Percentiles rank a stretch among this genome's conserved stretches.
phyloP scores from a whole-genome alignment of 1,140 invertebrate species.

The Cheumatopsyche charites region DNA sequence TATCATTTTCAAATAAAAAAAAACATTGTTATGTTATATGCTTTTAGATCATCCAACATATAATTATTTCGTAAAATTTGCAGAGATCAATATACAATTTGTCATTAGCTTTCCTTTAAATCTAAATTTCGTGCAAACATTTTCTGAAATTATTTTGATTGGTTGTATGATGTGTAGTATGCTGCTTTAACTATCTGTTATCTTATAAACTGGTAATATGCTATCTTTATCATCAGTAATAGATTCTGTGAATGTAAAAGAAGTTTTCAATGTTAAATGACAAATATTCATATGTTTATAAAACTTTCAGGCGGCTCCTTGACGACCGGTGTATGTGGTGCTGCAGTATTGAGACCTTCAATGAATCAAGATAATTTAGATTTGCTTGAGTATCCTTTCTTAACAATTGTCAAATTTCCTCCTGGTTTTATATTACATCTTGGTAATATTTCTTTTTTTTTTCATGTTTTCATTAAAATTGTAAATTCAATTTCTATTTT shows the following conservation, averaged over 20 bases:
- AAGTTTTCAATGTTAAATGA: not conserved
- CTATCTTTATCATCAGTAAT: too few relatives aligned
- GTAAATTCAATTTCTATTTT: too few relatives aligned
- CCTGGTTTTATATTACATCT: slow-evolving; percentile 86
- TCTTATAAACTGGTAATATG: too few relatives aligned
- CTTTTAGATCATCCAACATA: too few relatives aligned
- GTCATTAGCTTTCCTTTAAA: not conserved
- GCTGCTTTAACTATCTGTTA: too few relatives aligned
- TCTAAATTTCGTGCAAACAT: not conserved
- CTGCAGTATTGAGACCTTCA: slow-evolving; percentile 63
- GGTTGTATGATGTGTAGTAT: not conserved
- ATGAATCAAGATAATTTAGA: slow-evolving; percentile 76
- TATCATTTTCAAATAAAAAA: too few relatives aligned
- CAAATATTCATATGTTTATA: not conserved
- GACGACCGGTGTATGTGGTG: slow-evolving; percentile 61
- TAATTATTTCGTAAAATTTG: too few relatives aligned
- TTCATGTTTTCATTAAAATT: too few relatives aligned
- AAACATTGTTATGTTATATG: too few relatives aligned
- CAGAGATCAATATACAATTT: too few relatives aligned
- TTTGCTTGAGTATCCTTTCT: slow-evolving; percentile 93
- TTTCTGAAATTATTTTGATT: not conserved
- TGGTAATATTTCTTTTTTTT: slow-evolving; percentile 67
- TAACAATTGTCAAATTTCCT: slow-evolving; percentile 91
- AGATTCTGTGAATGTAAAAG: too few relatives aligned
- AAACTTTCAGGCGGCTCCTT: slow-evolving; percentile 69